Conservation (phyloP, 2,888 invertebrate species). For the Polylopha cassiicola region DNA sequence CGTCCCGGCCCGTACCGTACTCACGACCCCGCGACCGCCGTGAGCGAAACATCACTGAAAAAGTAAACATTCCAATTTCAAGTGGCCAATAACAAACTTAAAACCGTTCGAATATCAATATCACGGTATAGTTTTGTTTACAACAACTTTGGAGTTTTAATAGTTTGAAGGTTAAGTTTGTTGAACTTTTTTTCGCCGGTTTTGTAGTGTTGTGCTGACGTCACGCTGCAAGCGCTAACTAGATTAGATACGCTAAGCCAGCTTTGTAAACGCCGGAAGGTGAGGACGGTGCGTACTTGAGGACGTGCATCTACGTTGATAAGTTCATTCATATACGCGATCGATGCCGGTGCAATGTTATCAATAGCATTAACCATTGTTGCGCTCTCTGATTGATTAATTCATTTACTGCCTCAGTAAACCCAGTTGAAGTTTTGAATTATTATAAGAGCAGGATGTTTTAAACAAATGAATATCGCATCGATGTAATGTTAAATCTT, state of each 20-base stretch:
- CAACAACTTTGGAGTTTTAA: slow-evolving; percentile 33
- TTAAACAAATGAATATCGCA: no score
- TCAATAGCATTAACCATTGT: slow-evolving; percentile 29
- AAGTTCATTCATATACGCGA: slow-evolving; percentile 39
- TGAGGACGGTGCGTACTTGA: slow-evolving; percentile 35
- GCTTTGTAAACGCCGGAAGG: slow-evolving; percentile 41
- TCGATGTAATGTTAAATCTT: no score
- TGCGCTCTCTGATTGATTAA: no score
- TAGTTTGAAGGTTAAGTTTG: slow-evolving; percentile 55
- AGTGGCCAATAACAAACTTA: slow-evolving; percentile 1
- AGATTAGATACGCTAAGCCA: slow-evolving; percentile 65
- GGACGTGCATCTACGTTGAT: slow-evolving; percentile 41
- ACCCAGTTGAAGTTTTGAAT: no score
- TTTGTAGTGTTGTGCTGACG: slow-evolving; percentile 60
- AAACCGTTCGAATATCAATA: no score
- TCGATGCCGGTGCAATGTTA: slow-evolving; percentile 40
- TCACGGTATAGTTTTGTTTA: no score
- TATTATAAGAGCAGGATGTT: no score
- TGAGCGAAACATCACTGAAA: slow-evolving; percentile 33
- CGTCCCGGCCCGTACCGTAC: slow-evolving; percentile 37
- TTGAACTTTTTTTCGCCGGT: slow-evolving; percentile 66
- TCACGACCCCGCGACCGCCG: slow-evolving; percentile 25
- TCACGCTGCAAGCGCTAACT: slow-evolving; percentile 59
- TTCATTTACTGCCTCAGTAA: no score
- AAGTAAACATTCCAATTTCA: slow-evolving; percentile 23